These are phyloP conservation scores for Sebastiscus tertius DNA, from an alignment of 2,797 vertebrate species.

Conservation along the genomic window DNA sequence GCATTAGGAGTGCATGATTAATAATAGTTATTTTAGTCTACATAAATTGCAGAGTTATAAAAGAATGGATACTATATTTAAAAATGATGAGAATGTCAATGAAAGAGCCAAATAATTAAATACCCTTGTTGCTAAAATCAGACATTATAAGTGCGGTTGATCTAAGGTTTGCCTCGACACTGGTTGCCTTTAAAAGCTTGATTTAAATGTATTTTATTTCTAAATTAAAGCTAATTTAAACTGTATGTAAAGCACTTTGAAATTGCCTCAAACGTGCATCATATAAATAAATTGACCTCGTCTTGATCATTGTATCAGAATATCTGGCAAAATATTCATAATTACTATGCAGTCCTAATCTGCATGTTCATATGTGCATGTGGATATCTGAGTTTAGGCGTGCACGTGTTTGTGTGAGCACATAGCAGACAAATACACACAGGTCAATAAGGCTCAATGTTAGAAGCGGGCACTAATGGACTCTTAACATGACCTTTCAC, in stretches of 20 bases:
- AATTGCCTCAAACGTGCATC: neutral
- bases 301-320: neutral
- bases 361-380: neutral
- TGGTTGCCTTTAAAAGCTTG: neutral
- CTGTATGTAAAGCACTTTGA: neutral
- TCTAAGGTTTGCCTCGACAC: rapidly evolving
- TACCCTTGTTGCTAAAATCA: neutral
- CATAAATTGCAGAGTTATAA: neutral
- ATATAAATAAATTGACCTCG: neutral
- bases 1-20: neutral
- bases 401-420: constrained; percentile 42
- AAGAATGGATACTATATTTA: neutral
- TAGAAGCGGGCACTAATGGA: constrained; percentile 68
- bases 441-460: constrained; percentile 68
- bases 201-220: neutral
- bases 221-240: neutral
- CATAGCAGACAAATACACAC: constrained; percentile 36
- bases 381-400: neutral
- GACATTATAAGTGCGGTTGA: neutral
- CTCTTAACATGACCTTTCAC: constrained; percentile 67
- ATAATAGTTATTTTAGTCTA: neutral
- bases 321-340: neutral
- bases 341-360: neutral
- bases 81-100: neutral
- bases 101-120: neutral